Evolutionary conservation across 2,888 invertebrate species (phyloP).

Genomic region (Tachina lurida): DNA sequence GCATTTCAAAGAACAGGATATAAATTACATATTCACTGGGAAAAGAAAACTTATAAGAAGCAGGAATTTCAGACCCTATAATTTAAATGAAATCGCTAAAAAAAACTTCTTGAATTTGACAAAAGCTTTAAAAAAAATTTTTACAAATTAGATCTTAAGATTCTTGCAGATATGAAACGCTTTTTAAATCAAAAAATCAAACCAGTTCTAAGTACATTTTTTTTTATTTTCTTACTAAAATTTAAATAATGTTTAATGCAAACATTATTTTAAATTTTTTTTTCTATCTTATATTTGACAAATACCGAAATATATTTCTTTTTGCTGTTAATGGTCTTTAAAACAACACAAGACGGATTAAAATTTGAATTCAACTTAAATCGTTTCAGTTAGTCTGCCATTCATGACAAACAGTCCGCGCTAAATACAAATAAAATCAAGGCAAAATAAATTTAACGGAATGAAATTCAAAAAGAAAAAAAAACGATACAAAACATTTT

Average conservation of each 20-base stretch:
- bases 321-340: slow-evolving; percentile 25
- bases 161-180: background rate
- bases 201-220: background rate
- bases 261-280: slow-evolving; percentile 24
- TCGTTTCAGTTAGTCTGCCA: slow-evolving; percentile 23
- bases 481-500: background rate
- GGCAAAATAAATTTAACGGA: slow-evolving; percentile 12
- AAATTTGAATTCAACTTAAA: slow-evolving; percentile 45
- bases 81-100: too few species aligned
- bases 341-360: slow-evolving; percentile 32
- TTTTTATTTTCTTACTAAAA: slow-evolving; percentile 23
- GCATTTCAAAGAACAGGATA: too few species aligned
- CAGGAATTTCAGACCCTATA: too few species aligned
- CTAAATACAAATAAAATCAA: slow-evolving; percentile 47
- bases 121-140: too few species aligned
- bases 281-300: slow-evolving; percentile 17
- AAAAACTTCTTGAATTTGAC: too few species aligned
- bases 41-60: background rate
- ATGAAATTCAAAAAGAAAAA: slow-evolving; percentile 28
- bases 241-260: slow-evolving; percentile 57
- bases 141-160: too few species aligned
- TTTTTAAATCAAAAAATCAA: background rate
- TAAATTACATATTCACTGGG: background rate
- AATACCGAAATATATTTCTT: slow-evolving; percentile 19
- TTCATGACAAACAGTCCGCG: slow-evolving; percentile 19